Base-by-base conservation (phyloP, 2,888 invertebrate species). In the Ditula angustiorana region DNA sequence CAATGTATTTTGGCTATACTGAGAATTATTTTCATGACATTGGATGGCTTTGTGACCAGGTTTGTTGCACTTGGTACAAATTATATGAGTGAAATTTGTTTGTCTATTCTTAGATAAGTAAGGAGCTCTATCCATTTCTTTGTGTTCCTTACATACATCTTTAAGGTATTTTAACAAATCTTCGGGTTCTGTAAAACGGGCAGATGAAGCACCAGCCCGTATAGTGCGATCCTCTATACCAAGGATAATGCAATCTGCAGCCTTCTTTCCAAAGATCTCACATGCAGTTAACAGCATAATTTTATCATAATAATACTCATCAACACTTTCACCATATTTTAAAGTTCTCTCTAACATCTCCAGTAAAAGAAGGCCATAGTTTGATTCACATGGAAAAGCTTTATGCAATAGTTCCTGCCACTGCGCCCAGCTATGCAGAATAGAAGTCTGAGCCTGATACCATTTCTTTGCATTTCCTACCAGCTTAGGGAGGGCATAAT, bases 171-270 rank as follows among this genome's bases (percentile, higher is more conserved):
- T 53, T n/a, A 53, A 35, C 7, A 53, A 8, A 11, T 53, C 52
- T 21, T 53, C 33, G 2, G 52, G 52, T 7, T 53, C 35, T n/a
- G 35, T 23, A n/a, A 53, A 53, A 11, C 52, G 52, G 5, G 33
- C 52, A 23, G 52, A 35, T 35, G 52, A 35, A 5, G 52, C 52
- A 23, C 52, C 35, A 1, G 52, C 52, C n/a, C 52, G 33, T n/a
- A 53, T 19, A 2, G 52, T 53, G 23, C 52, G 24, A 47, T 61
- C 61, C 5, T 61, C 47, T 33, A 61, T 61, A 16, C 52, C 52
- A 26, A 44, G 30, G 2, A 47, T 55, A 24, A 61, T 33, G 44
- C 23, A 26, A 11, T 53, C 35, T 7, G 30, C 35, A n/a, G 52
- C 52, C 8, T 19, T 33, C 23, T 52, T 52, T 1, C 52, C 35